Base-by-base conservation (phyloP, 2,113 vertebrate species). In the Nansenia antarctica region DNA sequence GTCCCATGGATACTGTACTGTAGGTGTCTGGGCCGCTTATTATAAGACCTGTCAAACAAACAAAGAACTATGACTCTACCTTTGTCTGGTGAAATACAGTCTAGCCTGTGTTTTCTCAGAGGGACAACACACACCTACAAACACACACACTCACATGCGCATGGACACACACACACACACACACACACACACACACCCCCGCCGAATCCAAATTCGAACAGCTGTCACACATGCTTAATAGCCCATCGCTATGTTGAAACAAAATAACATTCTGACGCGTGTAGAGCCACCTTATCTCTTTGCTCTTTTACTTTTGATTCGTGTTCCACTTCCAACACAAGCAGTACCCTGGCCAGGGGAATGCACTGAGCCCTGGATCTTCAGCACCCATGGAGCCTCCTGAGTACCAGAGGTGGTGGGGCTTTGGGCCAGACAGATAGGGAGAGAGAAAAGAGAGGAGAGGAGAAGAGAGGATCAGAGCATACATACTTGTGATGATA, bases 261-360 rank as follows among this genome's bases (percentile, higher is more conserved):
- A 73, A 73, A 80, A 80, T 57, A 72, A 65, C 32, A 32, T 31
- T 75, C 79, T 86, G 87, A 82, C 65, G 0, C 34, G 77, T 82
- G 84, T 7, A 37, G 73, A 74, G 87, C 77, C 86, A 69, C 78
- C 29, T 88, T 85, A 65, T 55, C 78, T 89, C 86, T 82, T 85
- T 76, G 80, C 62, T 54, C 65, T 77, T 81, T 87, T 77, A 74
- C 70, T 84, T 88, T 74, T 87, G 86, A 92, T 37, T 74, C 76
- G 80, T 20, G 15, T 27, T 70, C 57, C 45, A 24, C 69, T 82
- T 92, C 91, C 91, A 93, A 92, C 81, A 82, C 75, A 92, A 93
- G 87, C 91, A 90, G 27, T 29, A 72, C 69, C 70, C 78, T 82
- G 3, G 71, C 85, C 91, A 92, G 81, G 27, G 70, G 74, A 53